Evolutionary conservation across 2,888 invertebrate genomes (phyloP).

Genomic region (Eilema depressum): DNA sequence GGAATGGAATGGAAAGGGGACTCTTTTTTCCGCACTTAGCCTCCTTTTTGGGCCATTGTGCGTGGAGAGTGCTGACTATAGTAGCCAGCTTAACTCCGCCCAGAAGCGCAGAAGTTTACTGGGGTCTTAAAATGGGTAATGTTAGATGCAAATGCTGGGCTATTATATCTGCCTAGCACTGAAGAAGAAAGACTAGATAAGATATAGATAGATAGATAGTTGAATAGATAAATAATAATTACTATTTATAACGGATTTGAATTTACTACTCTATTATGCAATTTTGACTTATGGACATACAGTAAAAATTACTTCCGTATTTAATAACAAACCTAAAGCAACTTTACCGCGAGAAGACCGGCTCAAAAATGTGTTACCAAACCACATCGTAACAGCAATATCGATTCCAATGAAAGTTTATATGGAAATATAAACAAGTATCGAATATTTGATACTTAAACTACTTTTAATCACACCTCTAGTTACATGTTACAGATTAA

Average conservation of each 20-base stretch:
- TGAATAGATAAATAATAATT: background rate
- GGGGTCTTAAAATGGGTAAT: too few species aligned
- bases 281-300: conserved; percentile 20
- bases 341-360: conserved; percentile 22
- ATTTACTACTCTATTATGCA: conserved; percentile 24
- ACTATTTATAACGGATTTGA: background rate
- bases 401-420: conserved; percentile 36
- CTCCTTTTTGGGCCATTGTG: too few species aligned
- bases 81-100: too few species aligned
- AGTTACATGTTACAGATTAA: background rate
- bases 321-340: conserved; percentile 21
- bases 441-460: conserved; percentile 8
- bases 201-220: background rate
- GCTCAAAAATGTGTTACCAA: conserved; percentile 29
- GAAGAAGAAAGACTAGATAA: too few species aligned
- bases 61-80: too few species aligned
- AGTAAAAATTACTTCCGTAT: conserved; percentile 20
- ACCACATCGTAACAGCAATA: conserved; percentile 37
- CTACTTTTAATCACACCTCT: conserved; percentile 1
- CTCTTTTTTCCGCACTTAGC: too few species aligned
- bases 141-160: too few species aligned
- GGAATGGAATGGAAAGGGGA: too few species aligned
- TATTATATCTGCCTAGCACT: too few species aligned
- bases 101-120: too few species aligned
- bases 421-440: conserved; percentile 18